Base-by-base conservation (phyloP, 37 sponge, comb jelly and placozoan genomes). In the Petrosia ficiformis region DNA sequence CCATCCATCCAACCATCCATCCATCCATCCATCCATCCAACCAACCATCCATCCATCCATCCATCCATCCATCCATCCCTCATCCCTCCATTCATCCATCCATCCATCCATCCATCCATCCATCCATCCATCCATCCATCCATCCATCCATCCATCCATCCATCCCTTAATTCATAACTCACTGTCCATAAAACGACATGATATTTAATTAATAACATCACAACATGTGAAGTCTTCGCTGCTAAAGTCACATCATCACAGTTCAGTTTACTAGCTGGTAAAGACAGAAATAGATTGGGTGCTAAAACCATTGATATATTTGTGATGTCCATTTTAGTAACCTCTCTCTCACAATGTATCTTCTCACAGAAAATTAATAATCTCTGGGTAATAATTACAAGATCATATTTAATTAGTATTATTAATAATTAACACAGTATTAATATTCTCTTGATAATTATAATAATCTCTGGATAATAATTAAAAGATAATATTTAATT, bases 271-370 rank as follows among this genome's bases (percentile, higher is more conserved):
- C 42, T 30, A 21, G 70, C 22, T 52, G 89, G 80, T 16, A 89
- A 54, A 11, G 74, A 43, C 72, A 73, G 74, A 57, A 94, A 94
- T 39, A 94, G 74, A 54, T 90, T 94, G 48, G 95, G 95, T 2
- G 95, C 95, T 6, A 94, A 76, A 39, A 94, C 87, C 87, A 94
- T 86, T 36, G 95, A 79, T 57, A 90, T 80, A 68, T 94, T 94
- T 16, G 52, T 87, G 2, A 90, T 70, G 43, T 73, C 77, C 95
- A 94, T 94, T 75, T 94, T 94, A 74, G 90, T 94, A 19, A 11
- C 6, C 11, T 77, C 95, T 22, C 70, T 58, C 42, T 83, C 70
- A 38, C 77, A 61, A 24, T 68, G 39, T 0, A 94, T 63, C 70
- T 80, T 76, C 3, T 86, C 79, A 57, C 78, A 44, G 81, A 94